A percentile compares a stretch with the other conserved stretches of the same genome.
Conservation (phyloP, 2,797 vertebrate genomes). For the Vireo griseus region DNA sequence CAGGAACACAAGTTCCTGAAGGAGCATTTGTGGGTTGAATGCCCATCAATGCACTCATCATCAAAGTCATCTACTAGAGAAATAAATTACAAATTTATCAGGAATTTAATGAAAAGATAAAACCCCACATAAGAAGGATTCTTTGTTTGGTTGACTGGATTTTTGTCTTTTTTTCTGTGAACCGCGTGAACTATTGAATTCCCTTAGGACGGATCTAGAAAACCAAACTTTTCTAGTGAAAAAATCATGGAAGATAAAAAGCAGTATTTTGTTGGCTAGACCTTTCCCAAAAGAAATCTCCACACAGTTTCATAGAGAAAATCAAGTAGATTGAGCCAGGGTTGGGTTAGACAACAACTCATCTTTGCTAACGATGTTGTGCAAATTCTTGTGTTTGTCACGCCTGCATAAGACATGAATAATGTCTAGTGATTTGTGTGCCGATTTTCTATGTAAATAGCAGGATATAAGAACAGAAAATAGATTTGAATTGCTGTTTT, state of each 20-base stretch:
- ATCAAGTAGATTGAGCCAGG: neutral
- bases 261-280: neutral
- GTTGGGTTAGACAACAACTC: neutral
- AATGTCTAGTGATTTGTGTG: neutral
- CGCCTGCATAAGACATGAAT: neutral
- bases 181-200: neutral
- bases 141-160: accelerated
- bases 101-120: neutral
- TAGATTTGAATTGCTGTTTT: neutral
- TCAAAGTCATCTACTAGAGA: neutral
- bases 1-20: neutral
- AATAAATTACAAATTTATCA: neutral
- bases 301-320: neutral
- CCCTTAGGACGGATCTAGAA: neutral
- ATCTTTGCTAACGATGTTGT: neutral
- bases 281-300: neutral
- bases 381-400: neutral
- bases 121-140: neutral
- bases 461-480: neutral
- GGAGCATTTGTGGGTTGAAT: neutral
- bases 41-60: neutral
- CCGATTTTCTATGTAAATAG: neutral
- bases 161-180: neutral
- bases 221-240: neutral
- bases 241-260: neutral